phyloP scores from a whole-genome alignment of 1,140 invertebrate genomes.

The Tyrophagus putrescentiae region DNA sequence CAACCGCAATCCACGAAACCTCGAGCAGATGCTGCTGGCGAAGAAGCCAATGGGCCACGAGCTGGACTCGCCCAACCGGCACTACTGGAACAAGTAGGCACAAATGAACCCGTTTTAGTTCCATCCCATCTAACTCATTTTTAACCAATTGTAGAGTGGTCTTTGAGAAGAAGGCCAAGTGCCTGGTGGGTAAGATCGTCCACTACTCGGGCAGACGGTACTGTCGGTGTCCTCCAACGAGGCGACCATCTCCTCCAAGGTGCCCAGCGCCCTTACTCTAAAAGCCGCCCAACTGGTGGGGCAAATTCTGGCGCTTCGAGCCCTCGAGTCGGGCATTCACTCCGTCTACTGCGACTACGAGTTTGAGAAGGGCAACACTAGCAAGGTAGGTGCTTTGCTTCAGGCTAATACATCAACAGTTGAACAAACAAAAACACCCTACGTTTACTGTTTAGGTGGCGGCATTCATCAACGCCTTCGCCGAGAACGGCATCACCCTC shows the following conservation, averaged over 20 bases:
- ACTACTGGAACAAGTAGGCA: conserved; percentile 21
- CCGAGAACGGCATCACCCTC: conserved; percentile 5
- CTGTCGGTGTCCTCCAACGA: conserved; percentile 19
- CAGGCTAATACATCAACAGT: not conserved
- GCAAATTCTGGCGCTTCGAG: conserved; percentile 19
- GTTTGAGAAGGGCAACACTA: not conserved
- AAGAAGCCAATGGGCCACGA: conserved; percentile 22
- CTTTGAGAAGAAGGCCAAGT: conserved; percentile 19
- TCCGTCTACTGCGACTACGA: conserved; percentile 4
- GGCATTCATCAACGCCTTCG: conserved; percentile 12
- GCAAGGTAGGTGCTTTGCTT: not conserved
- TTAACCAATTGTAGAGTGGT: conserved; percentile 18
- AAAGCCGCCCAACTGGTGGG: conserved; percentile 18
- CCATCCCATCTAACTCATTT: not conserved
- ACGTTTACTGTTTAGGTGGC: conserved; percentile 2
- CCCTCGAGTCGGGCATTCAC: conserved; percentile 22
- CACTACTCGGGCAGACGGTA: conserved; percentile 20
- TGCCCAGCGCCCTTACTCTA: not conserved
- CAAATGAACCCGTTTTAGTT: not conserved
- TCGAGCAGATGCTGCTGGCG: conserved; percentile 21
- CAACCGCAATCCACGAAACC: conserved; percentile 24
- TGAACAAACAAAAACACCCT: not conserved
- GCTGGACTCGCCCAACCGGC: conserved; percentile 4
- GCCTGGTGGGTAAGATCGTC: conserved; percentile 16
- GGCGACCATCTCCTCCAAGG: not conserved